phyloP scores from a whole-genome alignment of 2,888 invertebrate genomes.

The Macrosiphum euphorbiae region DNA sequence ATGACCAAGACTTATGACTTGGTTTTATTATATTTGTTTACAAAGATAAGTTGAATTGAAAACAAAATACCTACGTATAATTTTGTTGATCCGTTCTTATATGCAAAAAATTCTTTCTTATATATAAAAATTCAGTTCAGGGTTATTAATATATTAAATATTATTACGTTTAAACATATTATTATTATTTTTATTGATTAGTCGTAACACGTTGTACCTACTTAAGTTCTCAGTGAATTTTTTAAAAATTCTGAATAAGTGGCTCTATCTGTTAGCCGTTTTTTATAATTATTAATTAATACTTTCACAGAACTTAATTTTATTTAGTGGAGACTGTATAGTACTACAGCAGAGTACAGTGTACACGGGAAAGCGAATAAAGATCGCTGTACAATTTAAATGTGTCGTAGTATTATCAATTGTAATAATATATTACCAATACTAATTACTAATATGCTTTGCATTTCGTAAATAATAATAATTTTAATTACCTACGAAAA shows the following conservation, averaged over 20 bases:
- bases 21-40: not conserved
- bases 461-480: not conserved
- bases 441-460: not conserved
- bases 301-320: not conserved
- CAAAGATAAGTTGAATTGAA: not conserved
- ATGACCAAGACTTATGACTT: not conserved
- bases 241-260: not conserved
- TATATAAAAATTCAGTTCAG: not conserved
- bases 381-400: not conserved
- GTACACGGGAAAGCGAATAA: not conserved
- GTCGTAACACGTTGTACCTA: not conserved
- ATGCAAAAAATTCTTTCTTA: not conserved
- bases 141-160: not conserved
- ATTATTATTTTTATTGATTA: not conserved
- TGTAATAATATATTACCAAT: not conserved
- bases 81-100: not conserved
- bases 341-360: not conserved
- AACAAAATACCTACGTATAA: not conserved
- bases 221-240: not conserved
- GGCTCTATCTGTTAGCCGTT: constrained; percentile 17
- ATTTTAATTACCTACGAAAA: not conserved
- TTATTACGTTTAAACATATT: not conserved
- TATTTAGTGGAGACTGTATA: not conserved
- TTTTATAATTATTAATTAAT: constrained; percentile 34
- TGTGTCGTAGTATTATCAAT: not conserved